Evolutionary conservation across 2,888 invertebrate genomes (phyloP).

Genomic region (Diloba caeruleocephala): DNA sequence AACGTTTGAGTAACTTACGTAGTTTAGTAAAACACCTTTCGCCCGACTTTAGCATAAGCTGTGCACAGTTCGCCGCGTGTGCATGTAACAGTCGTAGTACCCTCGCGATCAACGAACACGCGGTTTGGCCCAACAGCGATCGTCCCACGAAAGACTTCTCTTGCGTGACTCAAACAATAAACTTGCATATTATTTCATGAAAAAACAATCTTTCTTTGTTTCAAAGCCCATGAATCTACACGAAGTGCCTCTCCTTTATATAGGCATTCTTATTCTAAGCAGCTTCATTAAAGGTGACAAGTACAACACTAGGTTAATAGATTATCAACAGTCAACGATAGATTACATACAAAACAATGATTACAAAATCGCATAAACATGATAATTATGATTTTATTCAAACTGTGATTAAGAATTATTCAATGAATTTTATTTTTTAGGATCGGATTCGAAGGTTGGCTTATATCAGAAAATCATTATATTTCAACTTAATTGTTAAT

Average conservation of each 20-base stretch:
- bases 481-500: constrained; percentile 33
- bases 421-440: constrained; percentile 1
- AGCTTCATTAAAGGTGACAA: constrained; percentile 42
- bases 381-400: constrained; percentile 30
- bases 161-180: too few species aligned
- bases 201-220: too few species aligned
- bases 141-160: too few species aligned
- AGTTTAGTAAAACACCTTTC: too few species aligned
- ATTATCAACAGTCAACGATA: constrained; percentile 12
- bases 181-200: too few species aligned
- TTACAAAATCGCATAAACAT: constrained; percentile 20
- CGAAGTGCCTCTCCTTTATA: constrained; percentile 46
- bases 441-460: constrained; percentile 1
- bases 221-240: too few species aligned
- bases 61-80: too few species aligned
- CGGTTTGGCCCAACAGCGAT: too few species aligned
- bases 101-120: too few species aligned
- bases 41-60: too few species aligned
- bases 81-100: too few species aligned
- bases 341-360: constrained; percentile 12
- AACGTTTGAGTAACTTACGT: neutral
- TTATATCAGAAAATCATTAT: constrained; percentile 2
- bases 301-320: constrained; percentile 51
- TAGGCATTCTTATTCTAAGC: constrained; percentile 45
- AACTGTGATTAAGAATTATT: constrained; percentile 41